Conservation (phyloP, 2,797 vertebrate species). For the Sebastes nivosus region DNA sequence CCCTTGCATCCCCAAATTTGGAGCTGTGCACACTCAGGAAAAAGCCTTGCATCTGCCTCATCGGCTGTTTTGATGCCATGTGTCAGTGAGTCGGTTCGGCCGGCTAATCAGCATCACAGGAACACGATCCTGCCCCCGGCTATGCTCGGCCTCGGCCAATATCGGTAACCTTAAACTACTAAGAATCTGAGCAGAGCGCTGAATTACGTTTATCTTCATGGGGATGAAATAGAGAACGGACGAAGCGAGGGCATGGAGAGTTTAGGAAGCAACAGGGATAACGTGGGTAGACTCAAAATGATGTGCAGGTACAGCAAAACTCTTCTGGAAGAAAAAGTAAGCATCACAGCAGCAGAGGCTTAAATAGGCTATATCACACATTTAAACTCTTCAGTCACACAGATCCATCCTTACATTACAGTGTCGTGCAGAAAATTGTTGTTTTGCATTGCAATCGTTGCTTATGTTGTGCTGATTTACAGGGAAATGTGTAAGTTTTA, state of each 20-base stretch:
- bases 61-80: slow-evolving; percentile 53
- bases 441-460: background rate
- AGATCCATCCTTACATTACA: background rate
- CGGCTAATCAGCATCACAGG: slow-evolving; percentile 53
- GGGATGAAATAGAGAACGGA: slow-evolving; percentile 47
- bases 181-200: slow-evolving; percentile 42
- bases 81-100: slow-evolving; percentile 43
- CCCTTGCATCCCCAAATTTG: slow-evolving; percentile 20
- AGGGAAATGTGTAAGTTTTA: background rate
- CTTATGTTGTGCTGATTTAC: background rate
- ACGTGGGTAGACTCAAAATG: slow-evolving; percentile 49
- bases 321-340: background rate
- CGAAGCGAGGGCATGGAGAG: slow-evolving; percentile 35
- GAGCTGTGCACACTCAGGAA: slow-evolving; percentile 49
- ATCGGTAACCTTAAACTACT: slow-evolving; percentile 63
- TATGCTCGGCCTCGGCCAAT: slow-evolving; percentile 31
- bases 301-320: slow-evolving; percentile 43
- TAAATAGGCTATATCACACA: background rate
- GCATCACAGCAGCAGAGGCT: background rate
- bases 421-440: background rate
- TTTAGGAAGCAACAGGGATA: slow-evolving; percentile 47
- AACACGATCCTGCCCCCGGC: slow-evolving; percentile 50
- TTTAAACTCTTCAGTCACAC: background rate
- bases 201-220: slow-evolving; percentile 65
- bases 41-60: slow-evolving; percentile 50